Evolutionary conservation across 2,797 vertebrate genomes (phyloP).

Genomic region (Zalophus californianus): DNA sequence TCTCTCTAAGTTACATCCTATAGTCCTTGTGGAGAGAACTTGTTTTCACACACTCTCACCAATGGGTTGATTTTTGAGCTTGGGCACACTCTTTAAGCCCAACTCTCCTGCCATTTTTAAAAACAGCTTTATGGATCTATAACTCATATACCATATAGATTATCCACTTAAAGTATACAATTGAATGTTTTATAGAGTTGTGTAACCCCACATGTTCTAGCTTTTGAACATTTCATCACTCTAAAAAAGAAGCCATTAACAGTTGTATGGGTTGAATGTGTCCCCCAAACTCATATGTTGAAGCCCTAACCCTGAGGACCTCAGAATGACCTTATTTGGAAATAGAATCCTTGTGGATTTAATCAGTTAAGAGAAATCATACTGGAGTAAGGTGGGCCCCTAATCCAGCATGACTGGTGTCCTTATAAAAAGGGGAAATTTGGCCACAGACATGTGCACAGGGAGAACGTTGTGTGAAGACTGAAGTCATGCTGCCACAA

Average conservation of each 20-base stretch:
- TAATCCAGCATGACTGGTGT: no score
- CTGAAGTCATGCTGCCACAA: not conserved
- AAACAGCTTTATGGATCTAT: constrained; percentile 3
- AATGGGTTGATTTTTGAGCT: not conserved
- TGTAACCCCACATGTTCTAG: not conserved
- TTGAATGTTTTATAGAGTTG: not conserved
- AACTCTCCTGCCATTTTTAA: not conserved
- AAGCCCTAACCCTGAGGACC: not conserved
- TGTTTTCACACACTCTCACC: not conserved
- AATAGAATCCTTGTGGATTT: constrained; percentile 2
- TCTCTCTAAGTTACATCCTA: not conserved
- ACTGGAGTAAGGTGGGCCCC: not conserved
- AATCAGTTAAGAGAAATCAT: constrained; percentile 43
- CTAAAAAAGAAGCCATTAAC: constrained; percentile 31
- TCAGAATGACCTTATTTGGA: constrained; percentile 50
- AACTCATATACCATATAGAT: not conserved
- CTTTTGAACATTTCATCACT: not conserved
- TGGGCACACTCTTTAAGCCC: constrained; percentile 6
- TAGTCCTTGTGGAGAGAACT: not conserved
- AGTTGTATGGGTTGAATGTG: not conserved
- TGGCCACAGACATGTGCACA: not conserved
- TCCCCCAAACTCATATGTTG: not conserved
- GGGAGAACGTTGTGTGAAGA: not conserved
- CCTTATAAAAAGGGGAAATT: not conserved
- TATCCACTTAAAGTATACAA: not conserved